These are phyloP conservation scores for Chroicocephalus ridibundus DNA, from an alignment of 2,113 vertebrate genomes.

Conservation along the genomic window DNA sequence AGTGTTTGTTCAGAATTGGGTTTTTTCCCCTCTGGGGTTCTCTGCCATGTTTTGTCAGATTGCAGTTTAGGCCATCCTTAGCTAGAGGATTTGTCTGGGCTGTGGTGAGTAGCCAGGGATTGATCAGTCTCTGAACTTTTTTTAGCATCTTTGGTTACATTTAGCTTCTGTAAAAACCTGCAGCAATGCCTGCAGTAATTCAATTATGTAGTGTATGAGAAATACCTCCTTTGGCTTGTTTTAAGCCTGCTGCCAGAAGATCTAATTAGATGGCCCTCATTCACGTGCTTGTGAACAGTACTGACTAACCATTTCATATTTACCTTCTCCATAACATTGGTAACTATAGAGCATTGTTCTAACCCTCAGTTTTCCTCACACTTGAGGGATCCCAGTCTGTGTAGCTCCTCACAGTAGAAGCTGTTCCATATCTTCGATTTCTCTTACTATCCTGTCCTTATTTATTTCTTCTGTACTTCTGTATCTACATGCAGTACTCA, in stretches of 20 bases:
- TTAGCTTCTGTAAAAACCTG: background rate
- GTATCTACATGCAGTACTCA: background rate
- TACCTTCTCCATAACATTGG: background rate
- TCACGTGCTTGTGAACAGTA: background rate
- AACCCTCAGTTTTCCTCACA: background rate
- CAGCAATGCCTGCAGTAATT: background rate
- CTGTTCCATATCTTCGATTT: background rate
- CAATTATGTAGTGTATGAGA: background rate
- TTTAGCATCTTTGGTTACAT: background rate
- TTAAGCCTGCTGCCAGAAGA: background rate
- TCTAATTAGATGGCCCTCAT: background rate
- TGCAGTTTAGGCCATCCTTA: background rate
- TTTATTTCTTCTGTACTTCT: background rate
- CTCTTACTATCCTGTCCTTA: background rate
- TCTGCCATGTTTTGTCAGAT: background rate
- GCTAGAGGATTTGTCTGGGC: background rate
- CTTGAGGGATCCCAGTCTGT: background rate
- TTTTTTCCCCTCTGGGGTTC: background rate
- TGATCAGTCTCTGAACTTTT: background rate
- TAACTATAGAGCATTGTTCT: background rate
- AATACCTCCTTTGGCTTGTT: background rate
- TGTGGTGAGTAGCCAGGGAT: background rate
- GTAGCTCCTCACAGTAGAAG: background rate
- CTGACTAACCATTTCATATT: background rate
- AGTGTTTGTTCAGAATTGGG: background rate